Evolutionary conservation across 2,888 invertebrate species (phyloP).

Genomic region (Acronicta psi): DNA sequence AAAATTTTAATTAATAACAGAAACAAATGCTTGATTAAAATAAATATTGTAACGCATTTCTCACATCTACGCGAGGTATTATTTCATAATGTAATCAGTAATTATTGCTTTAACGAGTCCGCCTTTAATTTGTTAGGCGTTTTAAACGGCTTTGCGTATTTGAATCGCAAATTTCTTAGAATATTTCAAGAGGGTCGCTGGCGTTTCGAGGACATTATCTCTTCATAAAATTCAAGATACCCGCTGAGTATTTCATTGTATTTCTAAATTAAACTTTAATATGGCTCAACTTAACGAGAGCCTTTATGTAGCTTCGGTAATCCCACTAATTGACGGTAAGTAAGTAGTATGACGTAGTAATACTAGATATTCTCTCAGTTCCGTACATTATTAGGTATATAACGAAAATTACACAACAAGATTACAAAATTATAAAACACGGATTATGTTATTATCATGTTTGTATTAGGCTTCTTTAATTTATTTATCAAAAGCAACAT

Average conservation of each 20-base stretch:
- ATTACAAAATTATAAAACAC: no score
- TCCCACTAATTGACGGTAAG: slow-evolving; percentile 44
- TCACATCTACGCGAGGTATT: slow-evolving; percentile 69
- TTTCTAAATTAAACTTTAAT: slow-evolving; percentile 80
- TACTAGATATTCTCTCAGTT: slow-evolving; percentile 20
- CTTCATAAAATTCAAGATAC: slow-evolving; percentile 88
- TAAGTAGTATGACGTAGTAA: slow-evolving; percentile 20
- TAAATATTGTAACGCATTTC: slow-evolving; percentile 46
- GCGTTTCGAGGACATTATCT: slow-evolving; percentile 87
- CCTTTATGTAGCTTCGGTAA: slow-evolving; percentile 55
- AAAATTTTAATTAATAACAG: slow-evolving; percentile 16
- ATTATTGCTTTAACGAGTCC: slow-evolving; percentile 87
- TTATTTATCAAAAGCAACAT: slow-evolving; percentile 10
- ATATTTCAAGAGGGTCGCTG: slow-evolving; percentile 87
- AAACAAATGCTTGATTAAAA: slow-evolving; percentile 34
- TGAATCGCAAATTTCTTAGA: slow-evolving; percentile 89
- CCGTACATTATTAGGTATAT: slow-evolving; percentile 33
- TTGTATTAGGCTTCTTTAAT: no score
- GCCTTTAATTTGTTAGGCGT: slow-evolving; percentile 89
- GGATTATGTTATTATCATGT: no score
- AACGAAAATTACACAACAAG: slow-evolving; percentile 25
- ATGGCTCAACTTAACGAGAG: slow-evolving; percentile 60
- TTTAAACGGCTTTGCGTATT: slow-evolving; percentile 89
- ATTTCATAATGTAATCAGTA: slow-evolving; percentile 87
- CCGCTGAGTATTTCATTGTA: slow-evolving; percentile 83